These are phyloP conservation scores for Myotis lucifugus DNA, from an alignment of 2,113 vertebrate genomes.

Conservation along the genomic window DNA sequence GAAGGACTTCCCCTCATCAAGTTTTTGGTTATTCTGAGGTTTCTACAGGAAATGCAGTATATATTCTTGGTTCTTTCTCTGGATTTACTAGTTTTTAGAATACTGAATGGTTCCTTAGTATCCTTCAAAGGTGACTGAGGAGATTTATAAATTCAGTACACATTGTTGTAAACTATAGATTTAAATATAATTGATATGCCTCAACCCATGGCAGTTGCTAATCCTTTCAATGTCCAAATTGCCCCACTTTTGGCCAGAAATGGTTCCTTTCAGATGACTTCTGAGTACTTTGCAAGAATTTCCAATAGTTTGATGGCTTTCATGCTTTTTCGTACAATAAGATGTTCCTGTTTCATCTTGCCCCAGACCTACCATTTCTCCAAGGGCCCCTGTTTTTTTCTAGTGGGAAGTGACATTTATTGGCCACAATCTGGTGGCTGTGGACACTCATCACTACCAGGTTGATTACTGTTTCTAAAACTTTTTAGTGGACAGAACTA, in stretches of 20 bases:
- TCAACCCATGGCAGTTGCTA: neutral
- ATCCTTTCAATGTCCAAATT: neutral
- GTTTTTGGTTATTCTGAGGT: neutral
- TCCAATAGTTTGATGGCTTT: neutral
- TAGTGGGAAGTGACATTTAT: neutral
- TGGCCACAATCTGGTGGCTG: neutral
- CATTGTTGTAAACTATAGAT: neutral
- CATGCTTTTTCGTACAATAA: neutral
- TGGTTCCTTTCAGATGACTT: neutral
- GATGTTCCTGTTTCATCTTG: neutral
- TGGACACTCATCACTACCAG: neutral
- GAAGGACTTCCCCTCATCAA: neutral
- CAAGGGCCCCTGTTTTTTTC: neutral
- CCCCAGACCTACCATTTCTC: neutral
- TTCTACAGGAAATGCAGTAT: too few relatives aligned
- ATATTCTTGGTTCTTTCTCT: neutral
- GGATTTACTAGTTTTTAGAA: neutral
- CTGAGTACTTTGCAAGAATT: neutral
- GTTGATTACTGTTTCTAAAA: neutral
- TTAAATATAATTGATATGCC: neutral
- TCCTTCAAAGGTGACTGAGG: neutral
- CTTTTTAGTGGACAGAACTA: neutral
- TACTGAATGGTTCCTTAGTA: neutral
- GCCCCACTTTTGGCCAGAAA: neutral
- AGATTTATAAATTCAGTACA: neutral